These are phyloP conservation scores for Melipona beecheii DNA, from an alignment of 2,888 invertebrate genomes.

Conservation along the genomic window DNA sequence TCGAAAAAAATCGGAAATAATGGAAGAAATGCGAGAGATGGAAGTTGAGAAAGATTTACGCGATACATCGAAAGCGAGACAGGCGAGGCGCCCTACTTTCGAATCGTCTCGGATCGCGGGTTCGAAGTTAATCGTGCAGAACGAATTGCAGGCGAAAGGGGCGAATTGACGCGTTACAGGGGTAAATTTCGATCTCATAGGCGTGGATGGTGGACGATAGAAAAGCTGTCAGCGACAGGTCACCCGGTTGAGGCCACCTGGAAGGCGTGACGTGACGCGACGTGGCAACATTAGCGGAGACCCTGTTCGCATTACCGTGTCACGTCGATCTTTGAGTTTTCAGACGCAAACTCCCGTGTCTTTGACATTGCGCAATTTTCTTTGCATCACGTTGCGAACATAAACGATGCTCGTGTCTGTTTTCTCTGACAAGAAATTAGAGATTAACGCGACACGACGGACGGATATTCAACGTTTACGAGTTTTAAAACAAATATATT, in stretches of 20 bases:
- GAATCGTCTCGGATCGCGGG: slow-evolving; percentile 20
- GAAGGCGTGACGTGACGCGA: slow-evolving; percentile 57
- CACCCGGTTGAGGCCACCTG: slow-evolving; percentile 58
- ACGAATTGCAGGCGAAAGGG: slow-evolving; percentile 34
- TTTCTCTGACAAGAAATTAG: not conserved
- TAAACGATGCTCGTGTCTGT: not conserved
- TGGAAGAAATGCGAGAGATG: not conserved
- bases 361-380: not conserved
- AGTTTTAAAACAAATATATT: no score
- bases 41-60: not conserved
- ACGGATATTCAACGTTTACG: no score
- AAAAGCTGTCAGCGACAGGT: slow-evolving; percentile 64
- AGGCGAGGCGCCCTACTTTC: slow-evolving; percentile 20
- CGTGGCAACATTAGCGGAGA: slow-evolving; percentile 47
- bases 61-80: not conserved
- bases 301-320: slow-evolving; percentile 56
- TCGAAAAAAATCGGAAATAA: not conserved
- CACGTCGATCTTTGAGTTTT: slow-evolving; percentile 29
- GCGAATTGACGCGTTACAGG: slow-evolving; percentile 43
- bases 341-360: not conserved
- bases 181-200: slow-evolving; percentile 56
- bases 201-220: slow-evolving; percentile 37
- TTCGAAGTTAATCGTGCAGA: slow-evolving; percentile 52
- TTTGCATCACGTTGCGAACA: not conserved
- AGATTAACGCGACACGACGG: not conserved